Base-by-base conservation (phyloP, 2,113 vertebrate genomes). In the Eublepharis macularius region DNA sequence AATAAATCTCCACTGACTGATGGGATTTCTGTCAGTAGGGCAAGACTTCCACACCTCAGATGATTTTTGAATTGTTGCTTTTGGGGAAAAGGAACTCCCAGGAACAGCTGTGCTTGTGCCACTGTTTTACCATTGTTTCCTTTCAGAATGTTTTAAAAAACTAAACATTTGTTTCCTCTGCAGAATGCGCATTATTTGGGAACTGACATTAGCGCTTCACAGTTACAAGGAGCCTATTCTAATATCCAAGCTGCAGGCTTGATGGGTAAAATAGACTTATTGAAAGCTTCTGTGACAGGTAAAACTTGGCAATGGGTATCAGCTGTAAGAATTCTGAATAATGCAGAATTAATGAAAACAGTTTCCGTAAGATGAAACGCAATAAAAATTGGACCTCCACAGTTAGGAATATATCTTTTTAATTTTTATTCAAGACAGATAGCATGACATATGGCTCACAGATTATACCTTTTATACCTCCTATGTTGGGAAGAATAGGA, bases 271-370 rank as follows among this genome's bases (percentile, higher is more conserved):
- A 95, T 98, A 32, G 95, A 97, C 21, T 90, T 99, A 80, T 88
- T 98, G 66, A 96, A 96, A 94, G 96, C 95, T 32, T 99, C 98
- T 54, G 96, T 97, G 45, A 94, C 92, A 94, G 97, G 98, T 99
- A 96, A 93, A 86, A 76, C 60, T 63, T 83, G 78, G 80, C 63
- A 86, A 60, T n/a, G 43, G 65, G 76, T 83, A 39, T 78, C 7
- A 4, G n/a, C n/a, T 80, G 11, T 34, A 43, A 72, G n/a, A 26
- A 21, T 83, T 88, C 75, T 83, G 78, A 57, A 76, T 89, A 80
- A 39, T 34, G 21, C 36, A 63, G 47, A n/a, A 81, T 63, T 63
- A 63, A 29, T 63, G 29, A 29, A 60, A 63, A 60, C 21, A 24
- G 21, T 60, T 60, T 60, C 57, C 7, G 19, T 24, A 24, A 60